Evolutionary conservation across 2,113 vertebrate species (phyloP).

Genomic region (Nettapus auritus): DNA sequence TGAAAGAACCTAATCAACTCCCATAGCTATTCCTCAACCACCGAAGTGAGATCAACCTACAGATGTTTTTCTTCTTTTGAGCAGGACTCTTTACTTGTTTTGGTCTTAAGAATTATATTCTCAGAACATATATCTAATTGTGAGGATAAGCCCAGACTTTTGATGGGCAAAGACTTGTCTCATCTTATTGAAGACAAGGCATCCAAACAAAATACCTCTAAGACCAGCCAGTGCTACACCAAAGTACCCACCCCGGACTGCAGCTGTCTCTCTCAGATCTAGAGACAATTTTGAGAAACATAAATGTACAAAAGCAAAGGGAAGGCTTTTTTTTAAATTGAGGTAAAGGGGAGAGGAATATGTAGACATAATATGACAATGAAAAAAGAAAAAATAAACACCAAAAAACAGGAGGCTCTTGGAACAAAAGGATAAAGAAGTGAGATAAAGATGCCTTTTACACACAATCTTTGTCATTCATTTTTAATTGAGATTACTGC

Average conservation of each 20-base stretch:
- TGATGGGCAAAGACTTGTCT: background rate
- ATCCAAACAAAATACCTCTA: background rate
- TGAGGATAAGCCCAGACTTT: background rate
- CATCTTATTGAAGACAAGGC: background rate
- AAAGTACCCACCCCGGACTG: background rate
- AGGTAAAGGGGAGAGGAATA: background rate
- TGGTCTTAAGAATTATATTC: background rate
- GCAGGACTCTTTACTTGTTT: background rate
- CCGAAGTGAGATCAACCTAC: background rate
- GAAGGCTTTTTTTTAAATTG: background rate
- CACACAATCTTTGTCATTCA: background rate
- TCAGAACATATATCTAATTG: background rate
- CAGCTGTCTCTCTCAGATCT: background rate
- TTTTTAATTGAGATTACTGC: background rate
- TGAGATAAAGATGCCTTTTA: background rate
- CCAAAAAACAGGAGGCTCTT: background rate
- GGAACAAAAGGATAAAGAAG: background rate
- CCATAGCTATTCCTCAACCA: background rate
- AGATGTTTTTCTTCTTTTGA: background rate
- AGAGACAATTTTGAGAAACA: background rate
- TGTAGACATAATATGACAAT: rapidly evolving
- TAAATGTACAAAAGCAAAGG: background rate
- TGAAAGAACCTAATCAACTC: background rate
- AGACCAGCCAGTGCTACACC: background rate
- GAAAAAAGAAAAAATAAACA: background rate